These are phyloP conservation scores for Chionis minor DNA, from an alignment of 2,113 vertebrate genomes.

Conservation along the genomic window DNA sequence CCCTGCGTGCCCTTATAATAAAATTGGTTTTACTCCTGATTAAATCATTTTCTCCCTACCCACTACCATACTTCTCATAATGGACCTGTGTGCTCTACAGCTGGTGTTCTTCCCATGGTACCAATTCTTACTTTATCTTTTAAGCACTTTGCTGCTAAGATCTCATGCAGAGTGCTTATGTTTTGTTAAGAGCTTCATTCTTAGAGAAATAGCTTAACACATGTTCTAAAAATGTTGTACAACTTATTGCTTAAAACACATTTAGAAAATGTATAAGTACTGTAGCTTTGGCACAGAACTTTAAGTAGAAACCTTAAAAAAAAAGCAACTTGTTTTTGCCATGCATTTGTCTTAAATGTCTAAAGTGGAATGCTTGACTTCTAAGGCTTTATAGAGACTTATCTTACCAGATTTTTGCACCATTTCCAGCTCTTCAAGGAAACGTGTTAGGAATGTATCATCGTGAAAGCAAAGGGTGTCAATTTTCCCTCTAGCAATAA, in stretches of 20 bases:
- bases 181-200: conserved; percentile 90
- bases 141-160: conserved; percentile 89
- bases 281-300: conserved; percentile 79
- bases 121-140: conserved; percentile 90
- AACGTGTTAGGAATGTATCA: conserved; percentile 68
- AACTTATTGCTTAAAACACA: conserved; percentile 89
- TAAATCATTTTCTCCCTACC: conserved; percentile 91
- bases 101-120: conserved; percentile 98
- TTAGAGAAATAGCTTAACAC: conserved; percentile 90
- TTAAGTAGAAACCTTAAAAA: conserved; percentile 76
- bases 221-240: conserved; percentile 90
- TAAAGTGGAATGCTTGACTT: conserved; percentile 63
- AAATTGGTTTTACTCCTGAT: conserved; percentile 96
- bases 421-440: conserved; percentile 61
- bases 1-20: conserved; percentile 94
- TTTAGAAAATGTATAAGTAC: conserved; percentile 85
- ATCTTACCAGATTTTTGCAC: conserved; percentile 67
- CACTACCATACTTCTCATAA: conserved; percentile 95
- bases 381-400: conserved; percentile 70
- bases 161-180: conserved; percentile 90
- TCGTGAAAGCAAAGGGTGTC: conserved; percentile 69
- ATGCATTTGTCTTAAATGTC: conserved; percentile 67
- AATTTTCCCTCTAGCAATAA: conserved; percentile 69
- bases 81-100: conserved; percentile 90
- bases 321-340: conserved; percentile 50